phyloP scores from a whole-genome alignment of 53 echinoderm and acorn worm species.

The Echinometra lucunter region DNA sequence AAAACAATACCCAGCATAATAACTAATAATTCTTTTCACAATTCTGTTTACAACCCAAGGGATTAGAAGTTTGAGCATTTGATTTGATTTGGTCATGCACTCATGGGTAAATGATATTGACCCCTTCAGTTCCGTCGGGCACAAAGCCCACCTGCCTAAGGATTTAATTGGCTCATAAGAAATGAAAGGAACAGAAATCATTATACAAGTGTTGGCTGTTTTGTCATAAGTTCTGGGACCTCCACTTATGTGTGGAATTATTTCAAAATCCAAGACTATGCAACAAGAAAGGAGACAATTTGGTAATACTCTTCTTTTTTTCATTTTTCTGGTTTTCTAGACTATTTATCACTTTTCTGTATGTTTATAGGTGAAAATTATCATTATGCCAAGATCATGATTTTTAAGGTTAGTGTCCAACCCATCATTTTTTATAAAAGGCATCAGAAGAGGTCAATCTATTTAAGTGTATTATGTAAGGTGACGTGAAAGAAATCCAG shows the following conservation, averaged over 20 bases:
- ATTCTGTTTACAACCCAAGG: background rate
- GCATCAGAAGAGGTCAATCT: background rate
- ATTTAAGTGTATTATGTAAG: background rate
- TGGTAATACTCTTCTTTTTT: constrained; percentile 9
- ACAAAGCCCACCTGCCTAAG: too few species aligned
- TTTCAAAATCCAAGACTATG: background rate
- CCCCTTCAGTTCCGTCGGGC: too few species aligned
- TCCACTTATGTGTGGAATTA: background rate
- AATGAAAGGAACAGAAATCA: background rate
- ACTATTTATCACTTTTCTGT: background rate
- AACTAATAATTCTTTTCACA: background rate
- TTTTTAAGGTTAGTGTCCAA: background rate
- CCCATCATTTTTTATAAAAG: background rate
- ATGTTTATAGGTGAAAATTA: background rate
- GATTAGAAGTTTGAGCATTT: background rate
- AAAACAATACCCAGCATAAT: background rate
- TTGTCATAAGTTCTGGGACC: background rate
- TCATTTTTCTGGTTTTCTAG: constrained; percentile 3
- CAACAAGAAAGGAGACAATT: background rate
- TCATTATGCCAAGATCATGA: background rate
- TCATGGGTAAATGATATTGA: background rate
- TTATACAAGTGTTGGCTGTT: background rate
- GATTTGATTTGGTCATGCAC: too few species aligned
- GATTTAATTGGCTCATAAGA: background rate
- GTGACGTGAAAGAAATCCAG: background rate